phyloP scores from a whole-genome alignment of 2,797 vertebrate genomes.

The Geotrypetes seraphini region DNA sequence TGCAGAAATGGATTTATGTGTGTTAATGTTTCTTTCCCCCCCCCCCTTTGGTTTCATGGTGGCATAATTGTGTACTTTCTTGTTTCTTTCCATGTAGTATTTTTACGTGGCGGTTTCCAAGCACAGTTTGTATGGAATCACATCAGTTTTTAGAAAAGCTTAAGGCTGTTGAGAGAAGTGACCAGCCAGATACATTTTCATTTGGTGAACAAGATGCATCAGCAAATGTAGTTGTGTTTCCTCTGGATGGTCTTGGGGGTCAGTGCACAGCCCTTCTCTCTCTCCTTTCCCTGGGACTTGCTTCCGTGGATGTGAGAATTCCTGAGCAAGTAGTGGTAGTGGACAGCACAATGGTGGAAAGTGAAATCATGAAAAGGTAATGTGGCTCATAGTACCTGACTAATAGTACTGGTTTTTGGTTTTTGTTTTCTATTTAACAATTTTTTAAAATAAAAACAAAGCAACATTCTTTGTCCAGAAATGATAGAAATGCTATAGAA shows the following conservation, averaged over 20 bases:
- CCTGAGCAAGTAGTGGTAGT: conserved; percentile 91
- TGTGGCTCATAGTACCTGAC: too few species aligned
- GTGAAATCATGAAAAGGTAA: conserved; percentile 79
- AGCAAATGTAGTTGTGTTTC: conserved; percentile 57
- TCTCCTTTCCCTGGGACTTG: conserved; percentile 73
- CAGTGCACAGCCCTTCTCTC: conserved; percentile 62
- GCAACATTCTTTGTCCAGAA: too few species aligned
- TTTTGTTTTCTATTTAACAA: too few species aligned
- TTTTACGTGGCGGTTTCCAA: conserved; percentile 84
- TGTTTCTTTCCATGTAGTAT: conserved; percentile 44
- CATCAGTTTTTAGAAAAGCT: conserved; percentile 67
- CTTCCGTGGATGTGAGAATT: conserved; percentile 69
- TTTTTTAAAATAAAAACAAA: too few species aligned
- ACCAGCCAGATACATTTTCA: conserved; percentile 41
- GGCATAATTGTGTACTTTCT: accelerated
- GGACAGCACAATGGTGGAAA: conserved; percentile 85
- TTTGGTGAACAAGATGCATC: conserved; percentile 46
- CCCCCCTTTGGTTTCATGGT: too few species aligned
- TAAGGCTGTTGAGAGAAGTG: conserved; percentile 32
- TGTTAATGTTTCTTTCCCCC: too few species aligned
- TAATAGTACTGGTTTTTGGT: too few species aligned
- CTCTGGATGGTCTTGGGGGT: conserved; percentile 74
- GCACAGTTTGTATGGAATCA: conserved; percentile 64
- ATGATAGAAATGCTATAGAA: too few species aligned
- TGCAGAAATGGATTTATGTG: not conserved